Percentiles rank a stretch among this genome's conserved stretches.
Evolutionary conservation across 1,140 invertebrate species (phyloP).

Genomic region (Melitaea cinxia): DNA sequence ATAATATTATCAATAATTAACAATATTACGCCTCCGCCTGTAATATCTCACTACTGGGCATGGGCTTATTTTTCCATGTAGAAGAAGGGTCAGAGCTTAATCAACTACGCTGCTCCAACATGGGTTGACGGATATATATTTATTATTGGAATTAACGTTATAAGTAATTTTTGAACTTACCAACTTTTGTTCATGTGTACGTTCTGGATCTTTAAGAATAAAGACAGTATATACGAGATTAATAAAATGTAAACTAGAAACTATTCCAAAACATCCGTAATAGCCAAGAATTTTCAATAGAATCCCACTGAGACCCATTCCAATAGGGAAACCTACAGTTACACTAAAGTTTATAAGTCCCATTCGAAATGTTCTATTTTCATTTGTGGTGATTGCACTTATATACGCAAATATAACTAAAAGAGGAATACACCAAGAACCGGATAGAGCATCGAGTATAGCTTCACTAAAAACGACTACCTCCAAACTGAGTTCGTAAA

Average conservation of each 20-base stretch:
- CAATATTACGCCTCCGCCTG: too few relatives aligned
- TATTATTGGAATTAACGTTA: too few relatives aligned
- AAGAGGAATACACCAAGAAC: constrained; percentile 80
- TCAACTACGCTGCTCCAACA: too few relatives aligned
- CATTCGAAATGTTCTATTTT: constrained; percentile 81
- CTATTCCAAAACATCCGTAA: constrained; percentile 66
- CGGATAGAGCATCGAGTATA: constrained; percentile 65
- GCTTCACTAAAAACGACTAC: constrained; percentile 39
- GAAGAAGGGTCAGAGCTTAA: too few relatives aligned
- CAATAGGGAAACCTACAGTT: constrained; percentile 75
- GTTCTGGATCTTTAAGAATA: constrained; percentile 80
- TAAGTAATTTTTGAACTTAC: constrained; percentile 80
- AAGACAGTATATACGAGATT: constrained; percentile 64
- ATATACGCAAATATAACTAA: constrained; percentile 82
- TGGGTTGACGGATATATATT: too few relatives aligned
- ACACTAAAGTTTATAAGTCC: constrained; percentile 81
- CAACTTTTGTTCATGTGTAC: constrained; percentile 83
- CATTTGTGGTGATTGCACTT: constrained; percentile 79
- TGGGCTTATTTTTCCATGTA: too few relatives aligned
- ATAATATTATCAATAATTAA: too few relatives aligned
- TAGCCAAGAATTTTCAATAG: constrained; percentile 68
- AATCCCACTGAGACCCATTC: constrained; percentile 71
- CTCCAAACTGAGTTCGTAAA: constrained; percentile 62
- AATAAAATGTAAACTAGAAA: constrained; percentile 51
- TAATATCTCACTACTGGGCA: too few relatives aligned